Conservation (phyloP, 1,140 invertebrate species). For the Panagrolaimus sp. region DNA sequence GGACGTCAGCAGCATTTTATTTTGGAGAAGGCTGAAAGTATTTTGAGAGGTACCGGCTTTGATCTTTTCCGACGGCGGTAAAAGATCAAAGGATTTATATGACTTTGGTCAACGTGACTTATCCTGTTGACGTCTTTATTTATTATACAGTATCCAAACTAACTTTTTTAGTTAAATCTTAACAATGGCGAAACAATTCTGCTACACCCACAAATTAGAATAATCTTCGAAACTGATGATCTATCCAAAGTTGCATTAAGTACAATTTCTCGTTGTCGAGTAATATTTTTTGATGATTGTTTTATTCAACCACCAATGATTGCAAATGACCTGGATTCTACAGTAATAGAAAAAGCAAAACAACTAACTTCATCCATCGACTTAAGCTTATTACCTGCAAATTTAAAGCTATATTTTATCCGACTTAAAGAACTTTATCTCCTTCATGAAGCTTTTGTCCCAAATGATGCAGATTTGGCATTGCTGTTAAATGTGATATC, state of each 20-base stretch:
- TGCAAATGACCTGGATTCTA: background rate
- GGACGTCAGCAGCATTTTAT: no score
- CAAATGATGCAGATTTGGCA: background rate
- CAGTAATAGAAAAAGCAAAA: background rate
- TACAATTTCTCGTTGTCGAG: constrained; percentile 36
- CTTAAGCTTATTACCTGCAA: background rate
- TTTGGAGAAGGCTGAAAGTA: no score
- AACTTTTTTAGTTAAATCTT: constrained; percentile 28
- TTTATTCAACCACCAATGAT: background rate
- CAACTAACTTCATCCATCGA: background rate
- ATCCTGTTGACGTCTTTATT: constrained; percentile 17
- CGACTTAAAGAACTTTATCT: background rate
- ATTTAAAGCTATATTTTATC: background rate
- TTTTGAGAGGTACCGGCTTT: no score
- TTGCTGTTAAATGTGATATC: background rate
- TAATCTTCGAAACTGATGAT: constrained; percentile 33
- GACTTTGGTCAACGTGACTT: no score
- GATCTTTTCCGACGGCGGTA: no score
- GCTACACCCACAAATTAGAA: constrained; percentile 32
- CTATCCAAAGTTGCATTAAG: constrained; percentile 31
- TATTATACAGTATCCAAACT: background rate
- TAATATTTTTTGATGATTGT: constrained; percentile 39
- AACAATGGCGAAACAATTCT: constrained; percentile 26
- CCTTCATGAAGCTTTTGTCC: constrained; percentile 4
- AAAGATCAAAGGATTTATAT: no score